Evolutionary conservation across 2,888 invertebrate genomes (phyloP).

Genomic region (Limnephilus rhombicus): DNA sequence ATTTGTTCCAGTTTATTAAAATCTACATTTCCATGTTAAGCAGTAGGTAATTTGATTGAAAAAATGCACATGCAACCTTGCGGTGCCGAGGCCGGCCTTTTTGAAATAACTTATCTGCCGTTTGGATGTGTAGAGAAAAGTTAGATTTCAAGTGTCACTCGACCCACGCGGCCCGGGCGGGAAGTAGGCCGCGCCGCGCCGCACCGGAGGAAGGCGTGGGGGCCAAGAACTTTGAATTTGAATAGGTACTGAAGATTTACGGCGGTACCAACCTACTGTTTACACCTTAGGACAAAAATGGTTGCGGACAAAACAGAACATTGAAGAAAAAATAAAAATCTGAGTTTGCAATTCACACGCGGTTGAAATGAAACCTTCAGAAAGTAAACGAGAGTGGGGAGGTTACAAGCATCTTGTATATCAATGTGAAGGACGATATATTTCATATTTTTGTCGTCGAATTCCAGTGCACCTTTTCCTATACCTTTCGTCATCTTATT

Average conservation of each 20-base stretch:
- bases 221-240: constrained; percentile 20
- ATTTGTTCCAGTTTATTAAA: background rate
- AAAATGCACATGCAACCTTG: constrained; percentile 45
- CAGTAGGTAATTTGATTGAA: background rate
- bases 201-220: constrained; percentile 12
- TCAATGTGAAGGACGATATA: no score
- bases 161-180: constrained; percentile 12
- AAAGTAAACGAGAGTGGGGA: no score
- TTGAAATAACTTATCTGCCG: constrained; percentile 12
- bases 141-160: constrained; percentile 34
- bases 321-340: no score
- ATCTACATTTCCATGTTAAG: background rate
- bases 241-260: constrained; percentile 24
- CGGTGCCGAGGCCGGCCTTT: constrained; percentile 12
- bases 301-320: no score
- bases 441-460: no score
- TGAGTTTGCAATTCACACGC: no score
- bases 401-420: no score
- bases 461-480: no score
- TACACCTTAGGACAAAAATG: background rate
- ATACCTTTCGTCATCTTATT: no score
- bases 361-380: no score
- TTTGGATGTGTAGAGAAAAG: constrained; percentile 29
- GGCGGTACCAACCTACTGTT: background rate
- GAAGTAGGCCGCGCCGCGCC: constrained; percentile 28